Conservation (phyloP, 2,113 vertebrate species). For the Nansenia antarctica region DNA sequence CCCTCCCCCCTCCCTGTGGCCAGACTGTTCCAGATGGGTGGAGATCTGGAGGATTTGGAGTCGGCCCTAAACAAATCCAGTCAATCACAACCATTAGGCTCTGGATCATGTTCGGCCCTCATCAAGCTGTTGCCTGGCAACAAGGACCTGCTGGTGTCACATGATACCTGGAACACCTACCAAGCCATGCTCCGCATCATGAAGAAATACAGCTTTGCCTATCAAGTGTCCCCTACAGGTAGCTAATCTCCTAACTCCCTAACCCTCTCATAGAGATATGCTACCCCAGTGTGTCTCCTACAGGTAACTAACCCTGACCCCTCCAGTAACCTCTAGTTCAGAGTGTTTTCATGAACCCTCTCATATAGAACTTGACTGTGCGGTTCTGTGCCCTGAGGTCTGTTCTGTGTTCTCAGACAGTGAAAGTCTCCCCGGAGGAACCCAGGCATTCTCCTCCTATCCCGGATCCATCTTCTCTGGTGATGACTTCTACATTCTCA, state of each 20-base stretch:
- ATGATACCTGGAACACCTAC: constrained; percentile 91
- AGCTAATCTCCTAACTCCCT: background rate
- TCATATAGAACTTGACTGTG: background rate
- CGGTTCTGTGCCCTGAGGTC: background rate
- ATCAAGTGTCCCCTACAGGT: constrained; percentile 61
- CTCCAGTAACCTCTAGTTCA: background rate
- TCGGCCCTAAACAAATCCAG: constrained; percentile 84
- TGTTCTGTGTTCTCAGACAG: constrained; percentile 60
- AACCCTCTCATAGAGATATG: background rate
- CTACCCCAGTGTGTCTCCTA: background rate
- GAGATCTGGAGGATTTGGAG: constrained; percentile 93
- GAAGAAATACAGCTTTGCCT: constrained; percentile 90
- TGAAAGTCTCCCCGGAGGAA: constrained; percentile 73
- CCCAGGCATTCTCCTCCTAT: constrained; percentile 90
- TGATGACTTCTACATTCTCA: constrained; percentile 94
- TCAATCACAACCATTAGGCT: constrained; percentile 69
- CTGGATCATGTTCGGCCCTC: constrained; percentile 92
- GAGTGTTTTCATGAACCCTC: background rate
- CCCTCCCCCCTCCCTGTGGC: background rate
- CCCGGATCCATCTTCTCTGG: constrained; percentile 90
- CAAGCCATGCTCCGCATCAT: constrained; percentile 91
- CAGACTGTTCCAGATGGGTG: constrained; percentile 88
- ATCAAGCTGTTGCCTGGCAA: constrained; percentile 88
- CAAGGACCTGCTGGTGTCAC: constrained; percentile 87
- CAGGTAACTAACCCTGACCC: too few relatives aligned